Evolutionary conservation across 2,888 invertebrate species (phyloP), one percentile per base, ranked within the genome.

Genomic region (Coecobrya sp.): DNA sequence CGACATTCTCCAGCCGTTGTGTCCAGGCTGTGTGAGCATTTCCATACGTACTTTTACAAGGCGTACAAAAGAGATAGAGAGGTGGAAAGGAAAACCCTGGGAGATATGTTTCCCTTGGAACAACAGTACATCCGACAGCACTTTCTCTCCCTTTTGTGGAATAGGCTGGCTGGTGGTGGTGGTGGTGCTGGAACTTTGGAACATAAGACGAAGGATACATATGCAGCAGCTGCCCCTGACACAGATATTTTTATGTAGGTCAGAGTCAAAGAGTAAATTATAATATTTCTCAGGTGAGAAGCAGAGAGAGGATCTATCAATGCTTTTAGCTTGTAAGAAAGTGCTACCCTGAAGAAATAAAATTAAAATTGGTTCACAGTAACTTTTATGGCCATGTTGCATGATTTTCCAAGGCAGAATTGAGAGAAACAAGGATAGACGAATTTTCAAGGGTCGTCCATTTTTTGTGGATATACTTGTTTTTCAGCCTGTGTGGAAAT

Each of bases 191-290:
- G 70, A 70, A 70, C 36, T 70, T 27, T 16, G 36, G n/a, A 36
- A 65, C 65, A n/a, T n/a, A 65, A 52, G 70, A 1, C 27, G 73
- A 49, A 68, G 62, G 27, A 55, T 27, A 87, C 22, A 36, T 49
- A 73, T 84, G 76, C 90, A 90, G 89, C 85, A 90, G 90, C 90
- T 90, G 90, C 76, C 90, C 90, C 85, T 90, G 90, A 90, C 90
- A 90, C 85, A 90, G 36, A 85, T 90, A 79, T 65, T 62, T 52
- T 62, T 27, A 90, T 76, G 90, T 90, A 49, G 90, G 90, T 90
- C 90, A 90, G 62, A 90, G 85, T 90, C 89, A 89, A 82, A 68
- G 42, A 22, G 55, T 42, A 52, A 22, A 42, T 3, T 49, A 82
- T 55, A 82, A 22, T 36, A 49, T 7, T n/a, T 79, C 76, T 25